These are phyloP conservation scores for Drosophila algonquin DNA, from an alignment of 2,888 invertebrate species.

Conservation along the genomic window DNA sequence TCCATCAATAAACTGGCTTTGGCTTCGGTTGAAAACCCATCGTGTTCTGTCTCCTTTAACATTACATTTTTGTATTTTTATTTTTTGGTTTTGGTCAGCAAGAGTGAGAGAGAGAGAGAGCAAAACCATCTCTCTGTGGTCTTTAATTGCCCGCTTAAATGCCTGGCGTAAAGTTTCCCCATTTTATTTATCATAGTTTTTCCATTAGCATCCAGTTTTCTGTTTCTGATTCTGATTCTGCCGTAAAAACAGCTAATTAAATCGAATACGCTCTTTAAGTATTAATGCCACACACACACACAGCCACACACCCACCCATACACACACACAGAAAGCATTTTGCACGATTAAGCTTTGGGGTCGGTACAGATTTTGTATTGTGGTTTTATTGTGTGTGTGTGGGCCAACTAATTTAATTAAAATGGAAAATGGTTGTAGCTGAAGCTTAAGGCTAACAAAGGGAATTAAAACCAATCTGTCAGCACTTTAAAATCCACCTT, in stretches of 20 bases:
- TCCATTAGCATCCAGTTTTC: conserved; percentile 10
- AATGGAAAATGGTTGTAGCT: conserved; percentile 22
- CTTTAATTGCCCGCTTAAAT: conserved; percentile 42
- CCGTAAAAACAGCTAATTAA: conserved; percentile 57
- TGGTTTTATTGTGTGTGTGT: conserved; percentile 42
- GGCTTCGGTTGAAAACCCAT: neutral
- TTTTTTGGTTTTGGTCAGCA: conserved; percentile 1
- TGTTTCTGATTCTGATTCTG: conserved; percentile 1
- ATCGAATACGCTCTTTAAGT: conserved; percentile 55
- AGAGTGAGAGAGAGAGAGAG: neutral
- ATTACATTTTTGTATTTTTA: neutral
- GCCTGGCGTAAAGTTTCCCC: conserved; percentile 14
- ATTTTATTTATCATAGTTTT: conserved; percentile 19
- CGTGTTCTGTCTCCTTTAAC: neutral
- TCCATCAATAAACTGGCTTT: no score
- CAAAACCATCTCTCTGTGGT: conserved; percentile 13
- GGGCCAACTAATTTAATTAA: conserved; percentile 55
- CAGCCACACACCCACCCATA: neutral
- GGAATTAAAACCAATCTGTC: conserved; percentile 45
- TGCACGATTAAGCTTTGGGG: conserved; percentile 39
- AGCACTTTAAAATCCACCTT: conserved; percentile 24
- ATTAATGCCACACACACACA: conserved; percentile 45
- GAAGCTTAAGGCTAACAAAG: conserved; percentile 39
- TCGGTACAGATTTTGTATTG: conserved; percentile 35
- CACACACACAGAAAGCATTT: conserved; percentile 13